Evolutionary conservation across 2,888 invertebrate genomes (phyloP), one percentile per base, ranked within the genome.

Genomic region (Pristionchus japonicus): DNA sequence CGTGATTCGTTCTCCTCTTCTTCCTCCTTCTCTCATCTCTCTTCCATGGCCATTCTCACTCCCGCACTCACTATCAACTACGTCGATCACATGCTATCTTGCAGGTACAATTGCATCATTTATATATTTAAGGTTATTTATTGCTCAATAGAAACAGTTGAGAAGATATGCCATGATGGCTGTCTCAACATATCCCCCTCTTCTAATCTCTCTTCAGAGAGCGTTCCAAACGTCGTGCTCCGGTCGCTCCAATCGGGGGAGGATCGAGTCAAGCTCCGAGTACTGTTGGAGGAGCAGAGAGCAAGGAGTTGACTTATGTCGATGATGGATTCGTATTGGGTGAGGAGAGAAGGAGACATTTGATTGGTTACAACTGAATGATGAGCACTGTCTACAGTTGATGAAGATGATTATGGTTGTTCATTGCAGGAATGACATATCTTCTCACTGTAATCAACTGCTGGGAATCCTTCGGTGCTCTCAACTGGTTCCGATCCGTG

Each of bases 301-400:
- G 89, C 95, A 96, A 96, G 23, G 97, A 97, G 23, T 97, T 97
- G 84, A 96, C 97, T 0, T 98, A 99, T 94, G 98, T 98, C 20
- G 99, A 99, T 95, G 99, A 99, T 95, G 99, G 99, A 23, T 99
- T 99, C 95, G 97, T 98, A 7, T 97, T 99, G 96, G 99, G 98
- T 94, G 27, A 95, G 67, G 3, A 49, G 1, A 82, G 27, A 15
- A 27, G 6, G 1, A 31, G n/a, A n/a, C n/a, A n/a, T n/a, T n/a
- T n/a, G n/a, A n/a, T n/a, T n/a, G n/a, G n/a, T n/a, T n/a, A n/a
- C n/a, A n/a, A n/a, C n/a, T n/a, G n/a, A n/a, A n/a, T n/a, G n/a
- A n/a, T 80, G 34, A 57, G n/a, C n/a, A 6, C 20, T n/a, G n/a
- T n/a, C n/a, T n/a, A n/a, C n/a, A n/a, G n/a, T n/a, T n/a, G n/a